Evolutionary conservation across 2,797 vertebrate species (phyloP).

Genomic region (Peromyscus nudipes): DNA sequence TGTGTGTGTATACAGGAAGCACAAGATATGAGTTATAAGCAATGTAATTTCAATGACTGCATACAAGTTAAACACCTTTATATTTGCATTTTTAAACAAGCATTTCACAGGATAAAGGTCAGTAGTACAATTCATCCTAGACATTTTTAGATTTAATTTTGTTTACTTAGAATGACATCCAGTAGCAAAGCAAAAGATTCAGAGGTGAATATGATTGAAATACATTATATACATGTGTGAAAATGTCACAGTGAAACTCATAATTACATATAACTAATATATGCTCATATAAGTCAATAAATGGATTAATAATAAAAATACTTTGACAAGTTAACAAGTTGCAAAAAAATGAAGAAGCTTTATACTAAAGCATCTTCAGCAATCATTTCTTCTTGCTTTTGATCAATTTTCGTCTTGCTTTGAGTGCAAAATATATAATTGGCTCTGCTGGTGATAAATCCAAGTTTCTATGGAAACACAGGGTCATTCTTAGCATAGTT

Average conservation of each 20-base stretch:
- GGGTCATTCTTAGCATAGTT: background rate
- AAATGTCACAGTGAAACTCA: background rate
- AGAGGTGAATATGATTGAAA: background rate
- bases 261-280: background rate
- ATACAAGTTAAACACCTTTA: background rate
- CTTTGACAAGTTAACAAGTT: background rate
- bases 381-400: background rate
- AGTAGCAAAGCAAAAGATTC: background rate
- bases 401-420: slow-evolving; percentile 9
- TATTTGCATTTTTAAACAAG: slow-evolving; percentile 3
- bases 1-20: background rate
- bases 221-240: background rate
- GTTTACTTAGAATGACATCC: background rate
- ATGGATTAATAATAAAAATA: background rate
- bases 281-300: background rate
- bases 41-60: background rate
- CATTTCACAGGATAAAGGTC: background rate
- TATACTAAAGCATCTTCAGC: background rate
- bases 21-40: background rate
- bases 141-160: background rate
- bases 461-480: background rate
- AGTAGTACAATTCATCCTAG: background rate
- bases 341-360: slow-evolving; percentile 3
- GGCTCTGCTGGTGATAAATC: background rate
- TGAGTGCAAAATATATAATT: background rate